Conservation (phyloP, 2,113 vertebrate genomes). For the Heterotis niloticus region DNA sequence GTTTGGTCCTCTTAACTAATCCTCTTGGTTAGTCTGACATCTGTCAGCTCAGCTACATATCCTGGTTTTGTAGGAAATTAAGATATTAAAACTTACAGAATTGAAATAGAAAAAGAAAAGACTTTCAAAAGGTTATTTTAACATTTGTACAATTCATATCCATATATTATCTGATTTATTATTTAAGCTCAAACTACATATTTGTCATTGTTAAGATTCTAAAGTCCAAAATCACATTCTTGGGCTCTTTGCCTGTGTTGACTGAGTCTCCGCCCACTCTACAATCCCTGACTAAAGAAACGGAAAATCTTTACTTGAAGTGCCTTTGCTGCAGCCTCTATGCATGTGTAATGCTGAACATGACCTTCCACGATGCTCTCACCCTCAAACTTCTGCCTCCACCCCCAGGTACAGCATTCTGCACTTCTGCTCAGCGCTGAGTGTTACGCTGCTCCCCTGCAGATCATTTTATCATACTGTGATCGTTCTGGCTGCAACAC, state of each 20-base stretch:
- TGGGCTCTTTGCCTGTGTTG: not conserved
- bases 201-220: not conserved
- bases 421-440: not conserved
- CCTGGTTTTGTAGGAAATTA: not conserved
- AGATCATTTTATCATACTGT: not conserved
- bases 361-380: not conserved
- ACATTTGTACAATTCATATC: not conserved
- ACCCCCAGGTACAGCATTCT: not conserved
- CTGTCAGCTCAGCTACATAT: not conserved
- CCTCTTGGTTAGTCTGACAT: not conserved
- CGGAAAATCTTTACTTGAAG: conserved; percentile 11
- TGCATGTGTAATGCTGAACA: not conserved
- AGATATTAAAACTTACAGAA: not conserved
- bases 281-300: not conserved
- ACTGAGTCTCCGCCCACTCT: not conserved
- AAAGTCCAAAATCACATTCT: conserved; percentile 1
- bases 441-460: not conserved
- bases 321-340: not conserved
- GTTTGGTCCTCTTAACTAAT: conserved; percentile 8
- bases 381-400: too few species aligned
- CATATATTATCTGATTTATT: not conserved
- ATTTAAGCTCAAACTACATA: not conserved
- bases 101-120: not conserved
- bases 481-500: not conserved
- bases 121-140: conserved; percentile 16